These are phyloP conservation scores for Himalopsyche tibetana DNA, from an alignment of 2,888 invertebrate genomes.

Conservation along the genomic window DNA sequence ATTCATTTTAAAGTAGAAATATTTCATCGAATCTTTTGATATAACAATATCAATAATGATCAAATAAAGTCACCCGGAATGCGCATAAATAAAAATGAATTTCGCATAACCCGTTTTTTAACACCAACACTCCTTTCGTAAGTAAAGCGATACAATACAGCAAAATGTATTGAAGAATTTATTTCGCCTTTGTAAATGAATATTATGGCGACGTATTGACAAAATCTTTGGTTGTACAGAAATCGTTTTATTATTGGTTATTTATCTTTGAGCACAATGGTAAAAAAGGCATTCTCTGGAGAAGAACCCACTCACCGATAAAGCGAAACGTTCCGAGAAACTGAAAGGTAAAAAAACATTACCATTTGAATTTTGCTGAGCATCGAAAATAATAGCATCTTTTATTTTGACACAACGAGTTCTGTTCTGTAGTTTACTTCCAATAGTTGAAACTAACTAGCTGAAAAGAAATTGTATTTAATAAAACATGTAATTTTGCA, in stretches of 20 bases:
- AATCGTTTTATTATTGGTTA: slow-evolving; percentile 2
- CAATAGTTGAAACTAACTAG: too few species aligned
- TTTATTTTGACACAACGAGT: too few species aligned
- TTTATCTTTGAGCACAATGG: background rate
- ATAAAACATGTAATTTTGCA: too few species aligned
- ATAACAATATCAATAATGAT: slow-evolving; percentile 20
- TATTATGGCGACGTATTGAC: slow-evolving; percentile 11
- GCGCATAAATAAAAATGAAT: slow-evolving; percentile 39
- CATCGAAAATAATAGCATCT: too few species aligned
- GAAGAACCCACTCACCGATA: background rate
- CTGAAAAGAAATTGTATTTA: too few species aligned
- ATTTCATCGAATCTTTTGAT: background rate
- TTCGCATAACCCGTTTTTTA: slow-evolving; percentile 21
- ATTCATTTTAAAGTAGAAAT: background rate
- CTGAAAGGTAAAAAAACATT: too few species aligned
- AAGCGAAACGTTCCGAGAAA: background rate
- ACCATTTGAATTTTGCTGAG: too few species aligned
- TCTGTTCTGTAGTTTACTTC: too few species aligned
- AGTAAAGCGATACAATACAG: slow-evolving; percentile 3
- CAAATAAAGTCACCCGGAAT: slow-evolving; percentile 32
- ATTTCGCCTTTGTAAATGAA: slow-evolving; percentile 28
- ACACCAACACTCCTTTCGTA: background rate
- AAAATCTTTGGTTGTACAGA: background rate
- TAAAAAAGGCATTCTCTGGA: background rate
- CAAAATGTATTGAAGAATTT: background rate